phyloP scores from a whole-genome alignment of 2,888 invertebrate genomes.

The Melieria crassipennis region DNA sequence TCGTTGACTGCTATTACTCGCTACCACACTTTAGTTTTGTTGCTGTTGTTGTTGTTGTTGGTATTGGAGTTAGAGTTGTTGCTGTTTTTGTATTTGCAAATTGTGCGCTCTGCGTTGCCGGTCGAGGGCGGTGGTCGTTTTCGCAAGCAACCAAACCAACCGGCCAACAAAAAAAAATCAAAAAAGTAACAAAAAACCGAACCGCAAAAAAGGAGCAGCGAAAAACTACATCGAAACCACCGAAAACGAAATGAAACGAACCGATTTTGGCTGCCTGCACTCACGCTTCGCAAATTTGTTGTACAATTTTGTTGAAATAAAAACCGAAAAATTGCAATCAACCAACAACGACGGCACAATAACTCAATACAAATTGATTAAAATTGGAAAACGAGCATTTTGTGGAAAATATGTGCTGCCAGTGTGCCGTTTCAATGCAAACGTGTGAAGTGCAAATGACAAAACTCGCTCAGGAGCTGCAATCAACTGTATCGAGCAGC shows the following conservation, averaged over 20 bases:
- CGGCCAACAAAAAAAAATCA: slow-evolving; percentile 21
- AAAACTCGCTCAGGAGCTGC: no score
- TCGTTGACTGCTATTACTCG: background rate
- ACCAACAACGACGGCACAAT: no score
- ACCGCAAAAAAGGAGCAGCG: slow-evolving; percentile 14
- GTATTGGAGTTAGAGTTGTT: slow-evolving; percentile 27
- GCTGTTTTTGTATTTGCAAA: slow-evolving; percentile 18
- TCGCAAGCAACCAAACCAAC: slow-evolving; percentile 29
- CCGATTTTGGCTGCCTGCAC: background rate
- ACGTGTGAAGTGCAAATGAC: no score
- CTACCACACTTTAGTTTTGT: slow-evolving; percentile 19
- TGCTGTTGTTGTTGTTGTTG: slow-evolving; percentile 21
- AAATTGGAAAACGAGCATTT: no score
- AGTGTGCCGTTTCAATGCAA: no score
- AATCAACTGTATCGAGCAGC: no score
- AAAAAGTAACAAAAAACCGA: slow-evolving; percentile 1
- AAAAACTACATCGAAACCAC: slow-evolving; percentile 21
- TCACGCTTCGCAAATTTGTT: no score
- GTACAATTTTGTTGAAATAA: no score
- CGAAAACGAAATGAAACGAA: slow-evolving; percentile 19
- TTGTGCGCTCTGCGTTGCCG: slow-evolving; percentile 36
- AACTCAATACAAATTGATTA: no score
- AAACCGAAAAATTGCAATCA: no score
- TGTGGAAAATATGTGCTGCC: no score
- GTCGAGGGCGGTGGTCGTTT: slow-evolving; percentile 48